Percentiles rank a stretch among this genome's conserved stretches.
Evolutionary conservation across 2,797 vertebrate genomes (phyloP).

Genomic region (Lycodopsis pacificus): DNA sequence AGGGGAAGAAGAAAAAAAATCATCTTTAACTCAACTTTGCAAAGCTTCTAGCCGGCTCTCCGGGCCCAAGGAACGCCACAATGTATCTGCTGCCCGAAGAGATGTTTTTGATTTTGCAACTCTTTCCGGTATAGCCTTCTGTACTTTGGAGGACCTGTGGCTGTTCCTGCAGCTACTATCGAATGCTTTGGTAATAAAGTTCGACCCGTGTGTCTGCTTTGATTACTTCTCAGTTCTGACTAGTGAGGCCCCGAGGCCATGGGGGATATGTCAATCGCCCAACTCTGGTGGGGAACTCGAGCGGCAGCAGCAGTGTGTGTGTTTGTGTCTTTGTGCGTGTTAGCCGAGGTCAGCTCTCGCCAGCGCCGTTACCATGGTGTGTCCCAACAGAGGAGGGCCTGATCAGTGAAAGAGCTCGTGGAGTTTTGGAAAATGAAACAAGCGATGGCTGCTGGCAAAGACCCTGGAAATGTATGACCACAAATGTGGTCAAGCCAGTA

Average conservation of each 20-base stretch:
- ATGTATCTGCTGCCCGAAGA: constrained; percentile 38
- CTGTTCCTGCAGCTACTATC: constrained; percentile 80
- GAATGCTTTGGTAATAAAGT: constrained; percentile 89
- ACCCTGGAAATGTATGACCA: constrained; percentile 67
- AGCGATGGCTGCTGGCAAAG: constrained; percentile 66
- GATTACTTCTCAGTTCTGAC: constrained; percentile 82
- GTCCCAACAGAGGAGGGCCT: constrained; percentile 71
- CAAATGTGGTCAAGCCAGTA: constrained; percentile 42
- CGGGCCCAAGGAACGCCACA: constrained; percentile 44
- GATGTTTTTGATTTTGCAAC: constrained; percentile 43
- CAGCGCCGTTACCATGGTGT: constrained; percentile 81
- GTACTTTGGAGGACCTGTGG: constrained; percentile 63
- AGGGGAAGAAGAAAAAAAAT: background rate
- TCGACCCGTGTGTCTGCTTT: constrained; percentile 87
- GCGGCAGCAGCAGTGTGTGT: constrained; percentile 41
- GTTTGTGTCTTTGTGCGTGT: constrained; percentile 30
- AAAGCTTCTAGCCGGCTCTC: constrained; percentile 41
- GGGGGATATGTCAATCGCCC: constrained; percentile 70
- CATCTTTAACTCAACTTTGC: constrained; percentile 22
- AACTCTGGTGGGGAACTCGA: constrained; percentile 66
- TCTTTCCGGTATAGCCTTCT: constrained; percentile 30
- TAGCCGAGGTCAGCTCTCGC: constrained; percentile 64
- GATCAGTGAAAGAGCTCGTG: constrained; percentile 76
- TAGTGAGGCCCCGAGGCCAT: constrained; percentile 71
- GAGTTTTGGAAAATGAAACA: constrained; percentile 77